Percentiles rank a stretch among this genome's conserved stretches.
Evolutionary conservation across 2,113 vertebrate genomes (phyloP).

Genomic region (Orthonyx spaldingii): DNA sequence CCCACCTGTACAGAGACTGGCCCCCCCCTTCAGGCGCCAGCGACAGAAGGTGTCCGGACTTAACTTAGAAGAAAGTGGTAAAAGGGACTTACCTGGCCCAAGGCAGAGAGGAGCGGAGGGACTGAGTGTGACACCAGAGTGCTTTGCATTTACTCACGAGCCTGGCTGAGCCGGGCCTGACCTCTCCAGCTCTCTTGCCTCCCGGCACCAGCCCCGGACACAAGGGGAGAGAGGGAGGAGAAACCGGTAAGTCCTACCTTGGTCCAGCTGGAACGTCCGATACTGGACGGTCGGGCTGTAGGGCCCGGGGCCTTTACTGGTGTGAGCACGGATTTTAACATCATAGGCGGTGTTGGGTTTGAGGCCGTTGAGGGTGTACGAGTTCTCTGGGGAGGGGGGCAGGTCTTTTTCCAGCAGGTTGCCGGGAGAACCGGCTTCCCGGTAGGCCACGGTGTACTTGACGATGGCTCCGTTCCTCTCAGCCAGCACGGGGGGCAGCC

Average conservation of each 20-base stretch:
- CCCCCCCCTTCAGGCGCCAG: conserved; percentile 54
- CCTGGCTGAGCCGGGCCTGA: conserved; percentile 56
- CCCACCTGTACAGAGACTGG: conserved; percentile 67
- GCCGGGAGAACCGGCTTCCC: conserved; percentile 76
- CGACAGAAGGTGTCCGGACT: conserved; percentile 67
- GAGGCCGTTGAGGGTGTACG: conserved; percentile 89
- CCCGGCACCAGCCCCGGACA: conserved; percentile 64
- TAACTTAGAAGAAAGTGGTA: conserved; percentile 66
- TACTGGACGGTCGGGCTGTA: conserved; percentile 97
- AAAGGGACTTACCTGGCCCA: conserved; percentile 71
- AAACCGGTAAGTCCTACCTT: conserved; percentile 92
- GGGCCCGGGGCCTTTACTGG: conserved; percentile 94
- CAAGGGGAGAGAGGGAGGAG: conserved; percentile 63
- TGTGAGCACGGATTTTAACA: conserved; percentile 97
- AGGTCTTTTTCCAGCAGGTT: conserved; percentile 82
- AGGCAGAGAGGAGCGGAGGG: conserved; percentile 62
- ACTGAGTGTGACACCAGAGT: conserved; percentile 47
- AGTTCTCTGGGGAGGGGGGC: conserved; percentile 78
- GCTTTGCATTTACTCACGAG: conserved; percentile 64
- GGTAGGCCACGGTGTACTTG: conserved; percentile 93
- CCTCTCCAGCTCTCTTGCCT: conserved; percentile 65
- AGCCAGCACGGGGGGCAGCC: conserved; percentile 90
- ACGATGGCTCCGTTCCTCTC: conserved; percentile 90
- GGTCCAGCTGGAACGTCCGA: conserved; percentile 90
- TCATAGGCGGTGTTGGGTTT: conserved; percentile 93